A percentile compares a stretch with the other conserved stretches of the same genome.
Conservation (phyloP, 2,113 vertebrate genomes). For the Eonycteris spelaea region DNA sequence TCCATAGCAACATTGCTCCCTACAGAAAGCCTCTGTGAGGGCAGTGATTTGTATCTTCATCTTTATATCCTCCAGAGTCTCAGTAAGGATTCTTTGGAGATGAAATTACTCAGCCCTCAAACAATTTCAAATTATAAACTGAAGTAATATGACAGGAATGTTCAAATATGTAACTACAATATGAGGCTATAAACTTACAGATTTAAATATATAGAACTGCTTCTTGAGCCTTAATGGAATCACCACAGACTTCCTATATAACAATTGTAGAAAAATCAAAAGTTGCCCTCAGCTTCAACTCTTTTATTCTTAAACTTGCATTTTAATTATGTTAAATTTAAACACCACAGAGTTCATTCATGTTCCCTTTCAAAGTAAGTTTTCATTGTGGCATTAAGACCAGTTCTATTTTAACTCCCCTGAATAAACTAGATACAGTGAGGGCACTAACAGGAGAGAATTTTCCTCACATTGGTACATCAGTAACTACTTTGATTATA, state of each 20-base stretch:
- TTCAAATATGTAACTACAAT: neutral
- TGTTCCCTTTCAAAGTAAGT: neutral
- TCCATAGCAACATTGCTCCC: neutral
- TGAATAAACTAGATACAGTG: neutral
- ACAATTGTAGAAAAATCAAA: constrained; percentile 1
- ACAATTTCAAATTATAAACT: constrained; percentile 10
- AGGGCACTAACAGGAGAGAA: neutral
- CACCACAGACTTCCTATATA: neutral
- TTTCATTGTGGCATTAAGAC: neutral
- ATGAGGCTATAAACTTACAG: neutral
- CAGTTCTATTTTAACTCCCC: neutral
- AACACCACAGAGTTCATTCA: neutral
- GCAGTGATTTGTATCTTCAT: neutral
- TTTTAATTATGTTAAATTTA: neutral
- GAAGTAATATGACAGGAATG: neutral
- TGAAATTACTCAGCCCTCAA: neutral
- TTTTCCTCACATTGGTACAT: neutral
- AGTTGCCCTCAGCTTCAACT: neutral
- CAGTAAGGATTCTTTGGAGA: neutral
- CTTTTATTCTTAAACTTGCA: neutral
- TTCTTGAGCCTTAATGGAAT: neutral
- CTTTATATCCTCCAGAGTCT: neutral
- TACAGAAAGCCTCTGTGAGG: neutral
- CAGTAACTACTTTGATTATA: neutral
- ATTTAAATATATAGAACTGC: neutral